Percentiles rank a stretch among this genome's conserved stretches.
These are phyloP conservation scores for Carapus acus DNA, from an alignment of 2,797 vertebrate species.

Conservation along the genomic window DNA sequence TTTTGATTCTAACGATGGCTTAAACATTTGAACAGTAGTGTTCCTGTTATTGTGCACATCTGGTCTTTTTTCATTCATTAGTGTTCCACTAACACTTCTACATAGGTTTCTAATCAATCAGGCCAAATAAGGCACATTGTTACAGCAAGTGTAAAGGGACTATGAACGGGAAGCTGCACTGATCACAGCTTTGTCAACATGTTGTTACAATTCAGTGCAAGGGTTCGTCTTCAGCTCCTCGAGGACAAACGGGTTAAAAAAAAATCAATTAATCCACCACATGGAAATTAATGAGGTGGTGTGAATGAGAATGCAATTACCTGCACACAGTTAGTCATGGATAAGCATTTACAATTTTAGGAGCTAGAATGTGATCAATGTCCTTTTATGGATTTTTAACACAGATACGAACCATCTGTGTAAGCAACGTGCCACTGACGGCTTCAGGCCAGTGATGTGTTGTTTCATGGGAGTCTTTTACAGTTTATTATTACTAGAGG, in stretches of 20 bases:
- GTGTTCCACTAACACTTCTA: conserved; percentile 2
- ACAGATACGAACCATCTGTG: conserved; percentile 18
- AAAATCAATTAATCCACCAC: conserved; percentile 30
- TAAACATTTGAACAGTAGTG: too few species aligned
- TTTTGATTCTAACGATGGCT: too few species aligned
- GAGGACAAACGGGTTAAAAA: conserved; percentile 31
- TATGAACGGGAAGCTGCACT: neutral
- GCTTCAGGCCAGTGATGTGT: conserved; percentile 8
- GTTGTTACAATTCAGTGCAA: conserved; percentile 18
- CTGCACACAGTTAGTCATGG: conserved; percentile 33
- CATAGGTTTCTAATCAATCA: too few species aligned
- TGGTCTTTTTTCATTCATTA: conserved; percentile 1
- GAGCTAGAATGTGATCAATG: conserved; percentile 28
- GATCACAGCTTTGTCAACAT: conserved; percentile 17
- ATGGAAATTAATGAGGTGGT: conserved; percentile 39
- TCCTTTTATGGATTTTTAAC: conserved; percentile 30
- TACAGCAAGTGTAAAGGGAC: neutral
- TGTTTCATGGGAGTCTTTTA: neutral
- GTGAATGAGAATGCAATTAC: conserved; percentile 34
- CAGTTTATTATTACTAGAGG: conserved; percentile 4
- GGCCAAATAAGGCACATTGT: conserved; percentile 3
- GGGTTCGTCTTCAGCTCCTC: conserved; percentile 22
- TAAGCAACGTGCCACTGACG: conserved; percentile 10
- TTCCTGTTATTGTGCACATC: neutral
- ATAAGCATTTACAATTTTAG: conserved; percentile 26